Evolutionary conservation across 2,113 vertebrate species (phyloP).

Genomic region (Hemicordylus capensis): DNA sequence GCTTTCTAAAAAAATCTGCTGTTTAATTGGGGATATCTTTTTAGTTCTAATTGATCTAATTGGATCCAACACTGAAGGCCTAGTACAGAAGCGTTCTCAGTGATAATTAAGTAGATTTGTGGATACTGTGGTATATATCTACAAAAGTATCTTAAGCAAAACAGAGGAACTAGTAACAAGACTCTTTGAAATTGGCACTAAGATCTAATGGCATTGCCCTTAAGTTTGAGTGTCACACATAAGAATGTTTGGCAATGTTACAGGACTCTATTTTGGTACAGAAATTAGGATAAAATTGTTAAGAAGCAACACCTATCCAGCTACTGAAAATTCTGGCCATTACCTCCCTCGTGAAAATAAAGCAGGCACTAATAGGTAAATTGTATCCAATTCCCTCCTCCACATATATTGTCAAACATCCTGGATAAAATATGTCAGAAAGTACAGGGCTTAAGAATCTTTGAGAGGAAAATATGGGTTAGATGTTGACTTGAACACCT

Average conservation of each 20-base stretch:
- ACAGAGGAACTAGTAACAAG: neutral
- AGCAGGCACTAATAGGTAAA: neutral
- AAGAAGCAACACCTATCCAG: neutral
- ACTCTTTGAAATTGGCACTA: neutral
- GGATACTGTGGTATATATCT: neutral
- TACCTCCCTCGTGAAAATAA: neutral
- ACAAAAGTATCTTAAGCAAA: neutral
- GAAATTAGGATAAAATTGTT: neutral
- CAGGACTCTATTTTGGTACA: neutral
- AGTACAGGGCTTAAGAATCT: no score
- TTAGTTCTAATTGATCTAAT: neutral
- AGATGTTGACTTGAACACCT: neutral
- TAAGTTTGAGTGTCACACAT: neutral
- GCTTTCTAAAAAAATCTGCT: neutral
- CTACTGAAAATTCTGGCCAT: neutral
- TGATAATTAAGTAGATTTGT: neutral
- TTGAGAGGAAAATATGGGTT: neutral
- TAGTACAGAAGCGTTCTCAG: neutral
- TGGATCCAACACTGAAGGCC: neutral
- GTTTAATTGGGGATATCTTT: neutral
- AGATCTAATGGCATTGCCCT: neutral
- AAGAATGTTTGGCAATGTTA: neutral
- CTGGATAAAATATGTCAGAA: neutral
- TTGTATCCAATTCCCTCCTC: neutral
- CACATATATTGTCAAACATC: neutral